Percentiles rank a stretch among this genome's conserved stretches.
phyloP scores from a whole-genome alignment of 1,140 invertebrate species.

The Nomia melanderi region DNA sequence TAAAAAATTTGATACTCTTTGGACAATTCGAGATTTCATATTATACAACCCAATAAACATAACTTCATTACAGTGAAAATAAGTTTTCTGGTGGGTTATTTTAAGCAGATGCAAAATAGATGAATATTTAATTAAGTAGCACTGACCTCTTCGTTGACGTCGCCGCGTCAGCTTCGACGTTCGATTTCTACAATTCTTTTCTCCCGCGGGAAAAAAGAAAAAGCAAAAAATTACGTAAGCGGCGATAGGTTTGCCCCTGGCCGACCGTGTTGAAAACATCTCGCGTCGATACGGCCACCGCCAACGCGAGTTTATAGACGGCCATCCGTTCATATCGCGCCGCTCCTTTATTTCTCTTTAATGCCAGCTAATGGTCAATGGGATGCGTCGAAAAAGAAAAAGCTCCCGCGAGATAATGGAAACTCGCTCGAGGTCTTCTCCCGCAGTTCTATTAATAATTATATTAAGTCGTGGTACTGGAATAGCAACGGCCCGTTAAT shows the following conservation, averaged over 20 bases:
- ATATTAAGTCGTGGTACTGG: too few relatives aligned
- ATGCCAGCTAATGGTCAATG: conserved; percentile 16
- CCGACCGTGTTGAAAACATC: conserved; percentile 7
- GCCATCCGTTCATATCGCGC: conserved; percentile 1
- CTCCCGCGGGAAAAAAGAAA: too few relatives aligned
- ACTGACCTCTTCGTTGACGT: neutral
- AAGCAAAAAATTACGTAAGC: conserved; percentile 7
- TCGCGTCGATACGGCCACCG: conserved; percentile 7
- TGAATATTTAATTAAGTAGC: too few relatives aligned
- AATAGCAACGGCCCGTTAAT: neutral
- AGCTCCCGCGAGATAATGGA: neutral
- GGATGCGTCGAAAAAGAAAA: neutral
- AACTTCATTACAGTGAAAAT: too few relatives aligned
- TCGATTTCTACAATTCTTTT: neutral
- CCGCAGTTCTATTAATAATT: neutral
- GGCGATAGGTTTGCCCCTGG: neutral
- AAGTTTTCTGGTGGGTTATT: too few relatives aligned
- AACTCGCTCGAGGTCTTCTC: neutral
- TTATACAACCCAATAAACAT: too few relatives aligned
- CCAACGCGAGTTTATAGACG: neutral
- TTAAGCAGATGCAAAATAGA: too few relatives aligned
- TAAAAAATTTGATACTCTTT: too few relatives aligned
- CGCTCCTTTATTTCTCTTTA: conserved; percentile 40
- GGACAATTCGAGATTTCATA: too few relatives aligned
- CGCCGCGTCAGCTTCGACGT: neutral